Percentiles rank a stretch among this genome's conserved stretches.
These are phyloP conservation scores for Lordiphosa stackelbergi DNA, from an alignment of 1,140 invertebrate genomes.

Conservation along the genomic window DNA sequence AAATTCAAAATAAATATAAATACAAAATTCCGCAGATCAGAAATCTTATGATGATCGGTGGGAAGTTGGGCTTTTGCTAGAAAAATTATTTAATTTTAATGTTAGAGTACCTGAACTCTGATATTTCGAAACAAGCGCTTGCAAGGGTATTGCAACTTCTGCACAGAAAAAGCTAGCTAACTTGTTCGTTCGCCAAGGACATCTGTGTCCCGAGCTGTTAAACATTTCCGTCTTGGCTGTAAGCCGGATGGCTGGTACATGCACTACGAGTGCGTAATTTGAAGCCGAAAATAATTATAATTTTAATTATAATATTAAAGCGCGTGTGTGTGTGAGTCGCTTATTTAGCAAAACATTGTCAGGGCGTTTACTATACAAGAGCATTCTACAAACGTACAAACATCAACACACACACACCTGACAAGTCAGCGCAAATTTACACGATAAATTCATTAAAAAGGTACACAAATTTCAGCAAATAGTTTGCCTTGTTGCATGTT, in stretches of 20 bases:
- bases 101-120: too few relatives aligned
- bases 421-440: slow-evolving; percentile 62
- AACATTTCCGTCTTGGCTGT: slow-evolving; percentile 52
- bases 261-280: slow-evolving; percentile 14
- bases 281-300: slow-evolving; percentile 50
- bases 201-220: slow-evolving; percentile 43
- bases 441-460: slow-evolving; percentile 74
- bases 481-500: slow-evolving; percentile 51
- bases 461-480: slow-evolving; percentile 65
- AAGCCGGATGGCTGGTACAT: slow-evolving; percentile 13
- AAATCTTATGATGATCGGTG: too few relatives aligned
- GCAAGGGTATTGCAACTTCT: too few relatives aligned
- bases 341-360: slow-evolving; percentile 42
- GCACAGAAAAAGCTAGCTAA: neutral
- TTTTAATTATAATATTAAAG: slow-evolving; percentile 64
- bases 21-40: too few relatives aligned
- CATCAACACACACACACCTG: slow-evolving; percentile 21
- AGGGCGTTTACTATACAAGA: slow-evolving; percentile 26
- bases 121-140: too few relatives aligned
- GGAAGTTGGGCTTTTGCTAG: too few relatives aligned
- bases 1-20: too few relatives aligned
- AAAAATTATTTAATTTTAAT: too few relatives aligned
- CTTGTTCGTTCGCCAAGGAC: slow-evolving; percentile 22
- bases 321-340: slow-evolving; percentile 9
- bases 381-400: neutral